Base-by-base conservation (phyloP, 2,113 vertebrate genomes). In the Aptenodytes forsteri region DNA sequence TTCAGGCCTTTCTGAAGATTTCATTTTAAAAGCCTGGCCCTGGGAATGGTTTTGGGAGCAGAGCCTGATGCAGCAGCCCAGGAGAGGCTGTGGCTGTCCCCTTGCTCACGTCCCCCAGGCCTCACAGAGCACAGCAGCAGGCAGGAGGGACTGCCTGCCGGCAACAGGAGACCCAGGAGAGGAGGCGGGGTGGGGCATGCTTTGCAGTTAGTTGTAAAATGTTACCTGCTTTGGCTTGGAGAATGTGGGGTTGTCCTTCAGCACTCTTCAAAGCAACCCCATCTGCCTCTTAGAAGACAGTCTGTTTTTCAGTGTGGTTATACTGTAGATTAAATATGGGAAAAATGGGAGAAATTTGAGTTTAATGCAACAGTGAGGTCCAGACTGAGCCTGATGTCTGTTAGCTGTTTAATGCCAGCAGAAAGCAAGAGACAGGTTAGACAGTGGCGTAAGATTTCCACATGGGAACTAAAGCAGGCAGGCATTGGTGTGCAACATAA, bases 91-190 rank as follows among this genome's bases (percentile, higher is more conserved):
- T 69, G 56, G 32, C 13, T 66, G 46, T 58, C 46, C 23, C 29
- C 9, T 40, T 69, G 32, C 34, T 55, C 4, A 0, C 0, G 0
- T 47, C 14, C 26, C 26, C 13, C 19, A 26, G 49, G 10, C 13
- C 22, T 32, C 32, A 3, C 1, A 1, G 54, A 78, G 54, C 64
- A 42, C 2, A 1, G 30, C 38, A 70, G 82, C 16, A 55, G 70
- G 49, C 58, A 40, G 54, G 27, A 83, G 29, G 26, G 8, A 56
- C 20, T 58, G 64, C 36, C 50, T 21, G 25, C 52, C 14, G 32
- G 25, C 34, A 19, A 4, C 18, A 32, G 67, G 38, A 58, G 32
- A 44, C 12, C 26, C 34, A 13, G 47, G 56, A 72, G 67, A 54
- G 27, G 46, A 80, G 27, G n/a, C 3, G 7, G 9, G 20, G 10